Base-by-base conservation (phyloP, 2,113 vertebrate genomes). In the Thamnophis sirtalis region DNA sequence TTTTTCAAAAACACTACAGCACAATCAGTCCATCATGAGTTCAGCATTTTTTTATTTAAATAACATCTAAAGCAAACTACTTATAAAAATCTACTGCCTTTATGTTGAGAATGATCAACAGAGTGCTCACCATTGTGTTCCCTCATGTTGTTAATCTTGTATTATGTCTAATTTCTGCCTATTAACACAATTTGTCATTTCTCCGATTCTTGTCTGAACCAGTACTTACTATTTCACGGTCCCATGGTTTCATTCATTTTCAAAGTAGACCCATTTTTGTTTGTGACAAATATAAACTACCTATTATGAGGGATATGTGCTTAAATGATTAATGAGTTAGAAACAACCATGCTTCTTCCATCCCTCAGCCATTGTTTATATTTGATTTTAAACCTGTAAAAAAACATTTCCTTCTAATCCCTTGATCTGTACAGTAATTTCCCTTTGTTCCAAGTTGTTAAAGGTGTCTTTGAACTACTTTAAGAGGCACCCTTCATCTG, bases 361-460 rank as follows among this genome's bases (percentile, higher is more conserved):
- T 91, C 93, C 90, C 93, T 95, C 94, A 96, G 97, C 97, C 97
- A 96, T 95, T 97, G 96, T 96, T 98, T 97, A 96, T 96, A 95
- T 97, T 98, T 98, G 97, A 96, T 97, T 97, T 97, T 97, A 97
- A 96, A 96, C 96, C 95, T 96, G 95, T 96, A 95, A 97, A 97
- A 96, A 33, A 6, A 2, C 92, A 95, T 95, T 96, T 95, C 87
- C 94, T 88, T 92, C 84, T 96, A 97, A 96, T 96, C 96, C 94
- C 96, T 97, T 97, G 96, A 97, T 97, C 96, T 96, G 93, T 96
- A 95, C 95, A 96, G 96, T 97, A 97, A 97, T 97, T 97, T 97
- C 94, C 94, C 97, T 97, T 97, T 97, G 96, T 97, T 98, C 95
- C 15, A 19, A 96, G 91, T 89, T 0, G 15, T 96, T 97, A 96